Conservation (phyloP, 2,113 vertebrate genomes). For the Ondatra zibethicus region DNA sequence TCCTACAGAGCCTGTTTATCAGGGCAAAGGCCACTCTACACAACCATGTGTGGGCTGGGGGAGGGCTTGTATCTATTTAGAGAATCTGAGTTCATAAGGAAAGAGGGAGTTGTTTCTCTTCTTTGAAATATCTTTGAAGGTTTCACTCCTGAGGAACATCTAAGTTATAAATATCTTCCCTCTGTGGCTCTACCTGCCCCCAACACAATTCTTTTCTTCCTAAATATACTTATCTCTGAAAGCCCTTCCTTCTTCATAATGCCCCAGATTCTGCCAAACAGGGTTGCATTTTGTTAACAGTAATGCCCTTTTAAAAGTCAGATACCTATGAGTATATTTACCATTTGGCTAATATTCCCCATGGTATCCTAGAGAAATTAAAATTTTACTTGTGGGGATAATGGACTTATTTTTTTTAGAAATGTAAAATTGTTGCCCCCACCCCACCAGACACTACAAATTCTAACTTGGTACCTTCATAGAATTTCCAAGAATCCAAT, state of each 20-base stretch:
- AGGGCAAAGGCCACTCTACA: background rate
- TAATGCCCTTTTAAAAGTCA: slow-evolving; percentile 37
- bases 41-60: background rate
- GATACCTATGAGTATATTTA: background rate
- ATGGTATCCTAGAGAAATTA: background rate
- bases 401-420: background rate
- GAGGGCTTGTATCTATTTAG: background rate
- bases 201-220: background rate
- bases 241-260: background rate
- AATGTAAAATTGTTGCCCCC: background rate
- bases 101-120: slow-evolving; percentile 56
- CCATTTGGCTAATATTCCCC: background rate
- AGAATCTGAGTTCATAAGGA: slow-evolving; percentile 20
- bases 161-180: slow-evolving; percentile 57
- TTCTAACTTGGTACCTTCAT: background rate
- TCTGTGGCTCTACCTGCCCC: background rate
- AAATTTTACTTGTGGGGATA: background rate
- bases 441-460: background rate
- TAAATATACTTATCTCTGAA: slow-evolving; percentile 39
- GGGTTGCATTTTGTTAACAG: slow-evolving; percentile 31
- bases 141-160: slow-evolving; percentile 34
- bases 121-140: slow-evolving; percentile 55
- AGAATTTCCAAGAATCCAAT: background rate
- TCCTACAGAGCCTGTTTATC: background rate
- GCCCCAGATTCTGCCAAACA: background rate